Percentiles rank a stretch among this genome's conserved stretches.
Evolutionary conservation across 2,797 vertebrate species (phyloP).

Genomic region (Spheniscus humboldti): DNA sequence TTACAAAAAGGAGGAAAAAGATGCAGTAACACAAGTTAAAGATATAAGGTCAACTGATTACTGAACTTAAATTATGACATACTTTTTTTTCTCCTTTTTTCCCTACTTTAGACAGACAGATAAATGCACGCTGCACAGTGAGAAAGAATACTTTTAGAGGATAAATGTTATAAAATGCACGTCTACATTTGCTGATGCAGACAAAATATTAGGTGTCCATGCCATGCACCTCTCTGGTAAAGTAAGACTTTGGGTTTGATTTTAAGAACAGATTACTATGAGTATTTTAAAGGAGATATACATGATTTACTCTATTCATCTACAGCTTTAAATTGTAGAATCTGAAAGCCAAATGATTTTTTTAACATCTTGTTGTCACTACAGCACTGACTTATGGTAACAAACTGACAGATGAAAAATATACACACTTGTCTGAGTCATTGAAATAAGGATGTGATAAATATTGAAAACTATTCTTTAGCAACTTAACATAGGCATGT

Average conservation of each 20-base stretch:
- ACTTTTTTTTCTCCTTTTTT: fast-evolving
- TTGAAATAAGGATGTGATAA: not conserved
- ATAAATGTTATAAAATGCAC: not conserved
- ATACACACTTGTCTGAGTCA: not conserved
- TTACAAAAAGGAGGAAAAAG: not conserved
- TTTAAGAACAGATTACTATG: not conserved
- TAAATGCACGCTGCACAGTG: not conserved
- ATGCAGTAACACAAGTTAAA: not conserved
- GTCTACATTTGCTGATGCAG: not conserved
- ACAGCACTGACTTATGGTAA: not conserved
- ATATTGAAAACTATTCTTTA: not conserved
- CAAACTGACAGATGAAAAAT: slow-evolving; percentile 24
- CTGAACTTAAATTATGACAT: not conserved
- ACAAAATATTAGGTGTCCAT: not conserved
- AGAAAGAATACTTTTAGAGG: not conserved
- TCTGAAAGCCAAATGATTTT: slow-evolving; percentile 30
- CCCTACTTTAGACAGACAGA: not conserved
- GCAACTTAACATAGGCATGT: not conserved
- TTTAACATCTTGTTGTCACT: not conserved
- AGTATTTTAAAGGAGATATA: not conserved
- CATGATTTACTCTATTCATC: not conserved
- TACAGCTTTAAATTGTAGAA: slow-evolving; percentile 6
- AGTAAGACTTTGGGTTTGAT: not conserved
- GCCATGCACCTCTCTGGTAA: not conserved
- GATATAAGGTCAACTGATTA: not conserved